A percentile compares a stretch with the other conserved stretches of the same genome.
Conservation (phyloP, 2,888 invertebrate genomes). For the Drosophila cognata region DNA sequence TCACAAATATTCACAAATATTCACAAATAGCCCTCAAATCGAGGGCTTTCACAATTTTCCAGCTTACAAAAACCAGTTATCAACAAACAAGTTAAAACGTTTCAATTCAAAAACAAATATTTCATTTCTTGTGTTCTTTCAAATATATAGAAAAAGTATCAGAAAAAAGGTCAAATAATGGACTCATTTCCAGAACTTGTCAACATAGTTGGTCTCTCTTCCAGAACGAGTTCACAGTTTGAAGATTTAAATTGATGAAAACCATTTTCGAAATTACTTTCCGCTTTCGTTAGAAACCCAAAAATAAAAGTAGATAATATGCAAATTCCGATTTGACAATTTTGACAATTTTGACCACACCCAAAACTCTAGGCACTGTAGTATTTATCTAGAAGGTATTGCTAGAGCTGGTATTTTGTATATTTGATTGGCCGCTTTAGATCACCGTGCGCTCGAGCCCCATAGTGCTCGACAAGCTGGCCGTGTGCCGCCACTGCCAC, state of each 20-base stretch:
- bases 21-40: neutral
- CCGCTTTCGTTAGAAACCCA: neutral
- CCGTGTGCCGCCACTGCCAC: conserved; percentile 92
- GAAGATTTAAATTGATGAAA: neutral
- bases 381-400: conserved; percentile 21
- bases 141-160: neutral
- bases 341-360: neutral
- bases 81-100: neutral
- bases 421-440: conserved; percentile 82
- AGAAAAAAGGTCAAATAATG: too few relatives aligned
- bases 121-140: neutral
- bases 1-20: neutral
- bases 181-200: too few relatives aligned
- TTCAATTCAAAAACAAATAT: neutral
- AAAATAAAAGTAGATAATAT: neutral
- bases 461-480: conserved; percentile 89
- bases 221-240: neutral
- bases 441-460: conserved; percentile 92
- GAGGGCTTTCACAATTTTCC: neutral
- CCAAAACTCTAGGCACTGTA: conserved; percentile 2
- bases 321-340: neutral
- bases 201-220: neutral
- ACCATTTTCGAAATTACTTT: neutral
- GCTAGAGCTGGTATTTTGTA: conserved; percentile 41
- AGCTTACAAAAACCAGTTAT: neutral